Base-by-base conservation (phyloP, 2,113 vertebrate species). In the Upupa epops region DNA sequence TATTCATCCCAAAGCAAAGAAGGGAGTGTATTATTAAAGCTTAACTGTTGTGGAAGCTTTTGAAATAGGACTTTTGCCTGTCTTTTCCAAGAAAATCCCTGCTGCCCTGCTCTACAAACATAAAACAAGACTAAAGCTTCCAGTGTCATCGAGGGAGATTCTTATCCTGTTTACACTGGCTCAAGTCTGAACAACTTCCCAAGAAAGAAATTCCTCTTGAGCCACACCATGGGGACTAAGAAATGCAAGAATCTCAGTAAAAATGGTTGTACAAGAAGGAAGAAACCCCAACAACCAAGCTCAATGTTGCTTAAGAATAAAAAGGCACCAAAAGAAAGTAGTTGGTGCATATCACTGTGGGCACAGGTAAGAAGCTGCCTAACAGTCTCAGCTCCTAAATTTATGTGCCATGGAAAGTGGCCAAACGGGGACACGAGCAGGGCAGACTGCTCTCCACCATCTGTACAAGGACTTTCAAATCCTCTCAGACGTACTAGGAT, bases 1-100 rank as follows among this genome's bases (percentile, higher is more conserved):
- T 70, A 82, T 89, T 89, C n/a, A 59, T 9, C 87, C 79, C 46
- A 85, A 66, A 93, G 42, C 24, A 85, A 94, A 90, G 74, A 89
- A 88, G n/a, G 76, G 76, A 91, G 49, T 77, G 17, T 64, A 37
- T 73, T 90, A 84, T 70, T 80, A 84, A 90, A 94, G 59, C 63
- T 83, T 76, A 76, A 55, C 63, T 90, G 65, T 46, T 68, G 21
- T 22, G 55, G 40, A 88, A 88, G 37, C 26, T 93, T 93, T 93
- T 66, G 63, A 95, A 93, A 90, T 52, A 86, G 34, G 51, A 86
- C 32, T 90, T 92, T 63, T 86, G 55, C 26, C 29, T 9, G 2
- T 59, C 81, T 72, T n/a, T 85, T 73, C 54, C 59, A 90, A 82
- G 77, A 84, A 92, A 89, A 92, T 56, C 51, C 80, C 29, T 73